Evolutionary conservation across 2,113 vertebrate genomes (phyloP).

Genomic region (Psophia crepitans): DNA sequence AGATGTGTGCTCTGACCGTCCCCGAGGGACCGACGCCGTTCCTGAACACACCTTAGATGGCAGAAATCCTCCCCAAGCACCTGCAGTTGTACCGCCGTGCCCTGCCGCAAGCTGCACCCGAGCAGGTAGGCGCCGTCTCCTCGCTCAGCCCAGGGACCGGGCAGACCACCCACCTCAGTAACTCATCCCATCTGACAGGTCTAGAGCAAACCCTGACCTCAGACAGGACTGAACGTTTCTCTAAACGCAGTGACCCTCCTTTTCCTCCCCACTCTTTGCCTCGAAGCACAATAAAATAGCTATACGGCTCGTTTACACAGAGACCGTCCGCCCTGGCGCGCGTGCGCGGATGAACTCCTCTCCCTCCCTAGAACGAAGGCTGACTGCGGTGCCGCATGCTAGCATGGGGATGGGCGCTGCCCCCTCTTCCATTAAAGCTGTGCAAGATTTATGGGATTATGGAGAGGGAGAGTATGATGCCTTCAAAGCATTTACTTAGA

Average conservation of each 20-base stretch:
- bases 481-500: not conserved
- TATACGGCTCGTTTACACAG: not conserved
- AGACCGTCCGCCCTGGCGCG: too few species aligned
- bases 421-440: not conserved
- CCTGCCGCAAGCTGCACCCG: not conserved
- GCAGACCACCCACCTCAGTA: not conserved
- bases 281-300: not conserved
- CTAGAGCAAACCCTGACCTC: not conserved
- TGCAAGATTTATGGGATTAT: not conserved
- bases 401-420: accelerated
- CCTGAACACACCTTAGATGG: not conserved
- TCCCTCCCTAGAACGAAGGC: not conserved
- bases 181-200: accelerated
- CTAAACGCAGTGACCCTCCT: accelerated
- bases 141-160: not conserved
- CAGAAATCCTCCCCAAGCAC: not conserved
- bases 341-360: accelerated
- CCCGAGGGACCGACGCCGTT: not conserved
- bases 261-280: not conserved
- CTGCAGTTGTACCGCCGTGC: not conserved
- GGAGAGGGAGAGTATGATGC: not conserved
- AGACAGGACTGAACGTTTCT: not conserved
- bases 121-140: not conserved
- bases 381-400: not conserved
- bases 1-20: not conserved